phyloP scores from a whole-genome alignment of 2,113 vertebrate species.

The Paradoxurus hermaphroditus region DNA sequence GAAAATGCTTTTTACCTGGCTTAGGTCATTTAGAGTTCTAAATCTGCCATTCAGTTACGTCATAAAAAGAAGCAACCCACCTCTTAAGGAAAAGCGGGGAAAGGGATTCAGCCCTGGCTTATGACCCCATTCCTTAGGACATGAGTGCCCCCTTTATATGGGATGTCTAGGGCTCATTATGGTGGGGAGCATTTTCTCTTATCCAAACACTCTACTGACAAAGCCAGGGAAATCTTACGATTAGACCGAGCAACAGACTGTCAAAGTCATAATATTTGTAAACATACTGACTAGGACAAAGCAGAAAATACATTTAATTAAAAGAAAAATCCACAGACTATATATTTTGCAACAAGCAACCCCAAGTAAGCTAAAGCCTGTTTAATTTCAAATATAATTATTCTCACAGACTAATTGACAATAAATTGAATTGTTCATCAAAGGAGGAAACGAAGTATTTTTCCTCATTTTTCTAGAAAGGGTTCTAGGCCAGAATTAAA shows the following conservation, averaged over 20 bases:
- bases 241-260: background rate
- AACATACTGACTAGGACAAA: background rate
- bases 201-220: background rate
- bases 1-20: background rate
- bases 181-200: background rate
- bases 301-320: background rate
- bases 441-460: background rate
- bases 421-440: background rate
- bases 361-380: background rate
- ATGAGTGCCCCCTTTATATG: background rate
- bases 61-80: background rate
- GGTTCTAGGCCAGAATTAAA: background rate
- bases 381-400: background rate
- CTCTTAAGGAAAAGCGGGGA: background rate
- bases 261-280: background rate
- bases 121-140: background rate
- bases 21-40: background rate
- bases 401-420: background rate
- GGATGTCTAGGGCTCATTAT: background rate
- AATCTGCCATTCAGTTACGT: background rate
- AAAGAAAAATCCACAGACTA: background rate
- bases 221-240: background rate
- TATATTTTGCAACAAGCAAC: background rate
- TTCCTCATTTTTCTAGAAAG: background rate
- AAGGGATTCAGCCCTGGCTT: background rate